These are phyloP conservation scores for Tachyglossus aculeatus DNA, from an alignment of 2,797 vertebrate species.

Conservation along the genomic window DNA sequence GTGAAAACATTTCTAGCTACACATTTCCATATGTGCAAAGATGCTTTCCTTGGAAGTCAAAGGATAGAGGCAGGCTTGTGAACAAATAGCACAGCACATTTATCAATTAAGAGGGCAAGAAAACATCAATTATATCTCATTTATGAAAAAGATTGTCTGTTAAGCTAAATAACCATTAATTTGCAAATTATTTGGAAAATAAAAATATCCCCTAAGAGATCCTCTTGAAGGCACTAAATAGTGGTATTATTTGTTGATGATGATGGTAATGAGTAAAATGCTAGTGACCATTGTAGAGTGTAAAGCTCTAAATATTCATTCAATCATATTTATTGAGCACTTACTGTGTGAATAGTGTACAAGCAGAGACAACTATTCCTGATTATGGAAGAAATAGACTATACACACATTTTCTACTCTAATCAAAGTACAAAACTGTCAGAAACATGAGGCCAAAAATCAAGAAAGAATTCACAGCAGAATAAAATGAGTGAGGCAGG, in stretches of 20 bases:
- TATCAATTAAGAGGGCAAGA: no score
- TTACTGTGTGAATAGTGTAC: no score
- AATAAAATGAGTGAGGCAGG: constrained; percentile 22
- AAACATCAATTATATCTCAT: no score
- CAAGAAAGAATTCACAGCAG: constrained; percentile 25
- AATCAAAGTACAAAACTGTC: constrained; percentile 4
- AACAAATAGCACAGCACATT: no score
- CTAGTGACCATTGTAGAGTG: neutral
- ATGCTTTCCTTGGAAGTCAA: no score
- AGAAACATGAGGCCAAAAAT: constrained; percentile 23
- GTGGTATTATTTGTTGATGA: constrained; percentile 5
- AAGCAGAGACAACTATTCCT: constrained; percentile 22
- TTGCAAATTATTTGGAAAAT: no score
- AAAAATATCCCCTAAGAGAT: constrained; percentile 6
- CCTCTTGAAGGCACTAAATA: neutral
- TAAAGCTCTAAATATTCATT: constrained; percentile 6
- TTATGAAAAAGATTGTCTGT: no score
- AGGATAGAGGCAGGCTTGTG: no score
- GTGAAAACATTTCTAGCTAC: neutral
- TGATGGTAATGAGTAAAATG: neutral
- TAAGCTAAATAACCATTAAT: no score
- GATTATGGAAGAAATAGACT: neutral
- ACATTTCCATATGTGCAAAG: no score
- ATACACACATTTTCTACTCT: neutral
- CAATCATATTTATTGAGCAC: neutral